Evolutionary conservation across 1,140 invertebrate species (phyloP), one percentile per base, ranked within the genome.

Genomic region (Lamellibrachia luymesi): DNA sequence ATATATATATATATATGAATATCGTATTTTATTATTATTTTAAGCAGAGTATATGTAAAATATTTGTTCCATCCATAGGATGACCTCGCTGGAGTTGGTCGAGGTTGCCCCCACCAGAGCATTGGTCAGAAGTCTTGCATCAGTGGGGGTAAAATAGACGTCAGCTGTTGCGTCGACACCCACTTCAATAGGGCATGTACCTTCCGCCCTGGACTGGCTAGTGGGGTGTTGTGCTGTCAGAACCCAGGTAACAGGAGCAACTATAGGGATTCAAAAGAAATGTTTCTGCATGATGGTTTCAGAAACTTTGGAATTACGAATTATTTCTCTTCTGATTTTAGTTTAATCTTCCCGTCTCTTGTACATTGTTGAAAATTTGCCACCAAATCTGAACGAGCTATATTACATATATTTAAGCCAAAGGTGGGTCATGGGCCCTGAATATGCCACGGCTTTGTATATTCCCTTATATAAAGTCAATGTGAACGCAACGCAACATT

Each of bases 71-170:
- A 2, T 92, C 90, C 93, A 17, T 92, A 96, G 96, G 96, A 96
- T 94, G 96, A 96, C 92, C 91, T 96, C 51, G 96, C 95, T 2
- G 96, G 95, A n/a, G 94, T 96, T 25, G 96, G 96, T n/a, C 90
- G 94, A 25, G 94, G 94, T 2, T 96, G 95, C 93, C 93, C 95
- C 10, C 95, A 96, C 92, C 94, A 95, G 93, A 94, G 95, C 92
- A 92, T 93, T n/a, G 95, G 95, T 38, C 95, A 95, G 94, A 94
- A 94, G 22, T 94, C 93, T 6, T 94, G 93, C 89, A 94, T 93
- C 50, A 93, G 27, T 2, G 93, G 93, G 94, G 94, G 50, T 8
- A 51, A 93, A n/a, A 92, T 94, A 50, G 93, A 92, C 51, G 93
- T 93, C 52, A 94, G 93, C 89, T 93, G 94, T 90, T 94, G 93